These are phyloP conservation scores for Drosophila lowei DNA, from an alignment of 1,140 invertebrate genomes.

Conservation along the genomic window DNA sequence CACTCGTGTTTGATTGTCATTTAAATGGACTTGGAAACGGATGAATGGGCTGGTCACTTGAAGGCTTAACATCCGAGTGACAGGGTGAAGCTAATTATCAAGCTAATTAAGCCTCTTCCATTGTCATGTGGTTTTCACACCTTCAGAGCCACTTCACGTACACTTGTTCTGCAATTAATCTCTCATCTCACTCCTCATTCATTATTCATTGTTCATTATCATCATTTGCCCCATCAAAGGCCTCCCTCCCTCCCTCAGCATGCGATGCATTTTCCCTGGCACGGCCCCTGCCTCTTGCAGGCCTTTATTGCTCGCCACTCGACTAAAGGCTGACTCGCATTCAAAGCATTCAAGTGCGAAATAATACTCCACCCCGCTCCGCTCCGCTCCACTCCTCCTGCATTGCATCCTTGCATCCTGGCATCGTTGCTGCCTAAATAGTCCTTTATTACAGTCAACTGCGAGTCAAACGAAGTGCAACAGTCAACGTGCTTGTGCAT, in stretches of 20 bases:
- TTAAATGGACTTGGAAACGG: conserved; percentile 54
- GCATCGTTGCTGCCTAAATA: conserved; percentile 57
- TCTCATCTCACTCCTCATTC: neutral
- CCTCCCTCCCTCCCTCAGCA: neutral
- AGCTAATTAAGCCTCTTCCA: conserved; percentile 26
- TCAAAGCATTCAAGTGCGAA: conserved; percentile 70
- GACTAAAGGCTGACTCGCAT: conserved; percentile 55
- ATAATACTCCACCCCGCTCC: conserved; percentile 46
- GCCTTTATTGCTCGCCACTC: conserved; percentile 48
- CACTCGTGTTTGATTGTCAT: conserved; percentile 47
- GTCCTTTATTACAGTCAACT: conserved; percentile 82
- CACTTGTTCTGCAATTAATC: no score
- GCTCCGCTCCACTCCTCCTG: conserved; percentile 12
- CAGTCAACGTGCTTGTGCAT: conserved; percentile 71
- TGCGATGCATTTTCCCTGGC: conserved; percentile 28
- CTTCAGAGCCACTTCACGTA: neutral
- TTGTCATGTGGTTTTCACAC: neutral
- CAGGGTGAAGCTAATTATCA: conserved; percentile 17
- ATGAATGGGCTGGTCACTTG: conserved; percentile 27
- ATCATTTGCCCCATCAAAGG: neutral
- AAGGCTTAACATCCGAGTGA: conserved; percentile 17
- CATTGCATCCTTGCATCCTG: conserved; percentile 31
- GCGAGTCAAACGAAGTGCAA: conserved; percentile 76
- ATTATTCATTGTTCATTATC: conserved; percentile 1
- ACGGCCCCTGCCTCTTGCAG: conserved; percentile 20